Evolutionary conservation across 2,797 vertebrate species (phyloP).

Genomic region (Sarcoramphus papa): DNA sequence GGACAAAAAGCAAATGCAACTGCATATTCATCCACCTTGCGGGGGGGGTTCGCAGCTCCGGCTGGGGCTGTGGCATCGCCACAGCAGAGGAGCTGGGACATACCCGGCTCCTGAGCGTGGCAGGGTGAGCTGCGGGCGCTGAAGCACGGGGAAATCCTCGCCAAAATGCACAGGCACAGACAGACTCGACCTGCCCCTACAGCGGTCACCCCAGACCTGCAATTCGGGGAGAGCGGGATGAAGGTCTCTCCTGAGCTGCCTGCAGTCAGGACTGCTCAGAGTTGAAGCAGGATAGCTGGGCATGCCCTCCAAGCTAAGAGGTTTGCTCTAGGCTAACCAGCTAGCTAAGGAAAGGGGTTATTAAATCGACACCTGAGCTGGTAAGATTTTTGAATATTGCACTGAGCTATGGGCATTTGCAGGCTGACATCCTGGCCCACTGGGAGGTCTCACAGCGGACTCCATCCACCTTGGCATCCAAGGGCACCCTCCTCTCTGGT

Average conservation of each 20-base stretch:
- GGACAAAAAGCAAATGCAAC: not conserved
- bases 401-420: not conserved
- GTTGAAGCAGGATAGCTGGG: no score
- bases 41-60: rapidly evolving
- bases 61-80: not conserved
- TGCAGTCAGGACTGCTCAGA: not conserved
- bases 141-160: not conserved
- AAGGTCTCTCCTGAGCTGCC: not conserved
- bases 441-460: not conserved
- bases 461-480: not conserved
- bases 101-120: not conserved
- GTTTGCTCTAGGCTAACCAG: not conserved
- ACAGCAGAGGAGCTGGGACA: not conserved
- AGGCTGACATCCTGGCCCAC: not conserved
- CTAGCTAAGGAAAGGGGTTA: not conserved
- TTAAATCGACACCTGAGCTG: not conserved
- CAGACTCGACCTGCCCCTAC: not conserved
- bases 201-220: no score
- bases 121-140: not conserved
- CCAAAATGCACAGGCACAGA: not conserved
- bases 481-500: not conserved
- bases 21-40: not conserved
- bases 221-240: no score
- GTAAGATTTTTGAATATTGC: not conserved
- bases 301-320: no score